Conservation (phyloP, 2,888 invertebrate genomes). For the Cetonia aurata region DNA sequence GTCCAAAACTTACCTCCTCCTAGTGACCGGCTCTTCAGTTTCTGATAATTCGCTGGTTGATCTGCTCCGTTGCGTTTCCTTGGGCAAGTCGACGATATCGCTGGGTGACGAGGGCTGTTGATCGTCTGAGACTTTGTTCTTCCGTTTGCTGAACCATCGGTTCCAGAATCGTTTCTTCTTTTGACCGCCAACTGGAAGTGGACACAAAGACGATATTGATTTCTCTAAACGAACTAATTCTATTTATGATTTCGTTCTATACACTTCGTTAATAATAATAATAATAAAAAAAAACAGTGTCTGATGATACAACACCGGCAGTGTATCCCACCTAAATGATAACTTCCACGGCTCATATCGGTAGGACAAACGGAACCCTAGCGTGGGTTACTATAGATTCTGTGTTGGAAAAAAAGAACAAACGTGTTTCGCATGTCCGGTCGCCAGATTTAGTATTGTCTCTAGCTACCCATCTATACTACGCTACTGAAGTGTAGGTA, state of each 20-base stretch:
- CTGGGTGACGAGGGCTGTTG: constrained; percentile 60
- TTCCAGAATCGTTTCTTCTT: constrained; percentile 76
- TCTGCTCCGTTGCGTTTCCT: constrained; percentile 62
- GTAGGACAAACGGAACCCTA: constrained; percentile 1
- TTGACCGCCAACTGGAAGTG: constrained; percentile 61
- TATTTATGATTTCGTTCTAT: too few species aligned
- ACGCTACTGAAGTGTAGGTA: background rate
- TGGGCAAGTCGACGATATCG: constrained; percentile 66
- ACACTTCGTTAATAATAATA: too few species aligned
- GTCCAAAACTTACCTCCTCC: constrained; percentile 69
- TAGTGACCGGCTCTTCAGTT: constrained; percentile 69
- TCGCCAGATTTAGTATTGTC: constrained; percentile 14
- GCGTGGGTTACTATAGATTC: constrained; percentile 6
- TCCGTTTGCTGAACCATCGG: constrained; percentile 68
- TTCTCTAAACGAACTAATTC: constrained; percentile 8
- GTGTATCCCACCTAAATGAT: constrained; percentile 39
- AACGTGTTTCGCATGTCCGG: constrained; percentile 17
- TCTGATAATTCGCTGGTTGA: constrained; percentile 78
- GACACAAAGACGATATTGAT: background rate
- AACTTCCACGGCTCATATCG: constrained; percentile 44
- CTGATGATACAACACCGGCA: constrained; percentile 2
- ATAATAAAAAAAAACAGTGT: constrained; percentile 10
- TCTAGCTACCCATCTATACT: constrained; percentile 14
- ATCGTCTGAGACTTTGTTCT: constrained; percentile 65
- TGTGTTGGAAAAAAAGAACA: constrained; percentile 6